A percentile compares a stretch with the other conserved stretches of the same genome.
These are phyloP conservation scores for Crocodylus rhombifer DNA, from an alignment of 2,797 vertebrate species.

Conservation along the genomic window DNA sequence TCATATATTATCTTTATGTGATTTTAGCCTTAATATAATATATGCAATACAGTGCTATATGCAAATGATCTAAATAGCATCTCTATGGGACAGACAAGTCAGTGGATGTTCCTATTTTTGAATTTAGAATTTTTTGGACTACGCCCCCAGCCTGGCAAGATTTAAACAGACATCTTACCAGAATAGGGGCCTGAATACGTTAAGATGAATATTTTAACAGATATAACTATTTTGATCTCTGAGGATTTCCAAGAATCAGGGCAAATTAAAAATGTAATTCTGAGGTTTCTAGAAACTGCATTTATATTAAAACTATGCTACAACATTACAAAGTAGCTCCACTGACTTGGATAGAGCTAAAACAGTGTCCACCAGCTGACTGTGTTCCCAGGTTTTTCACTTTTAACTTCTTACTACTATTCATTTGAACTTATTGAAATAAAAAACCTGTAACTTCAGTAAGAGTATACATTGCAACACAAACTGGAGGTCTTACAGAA, in stretches of 20 bases:
- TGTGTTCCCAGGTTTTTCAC: no score
- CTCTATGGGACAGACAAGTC: not conserved
- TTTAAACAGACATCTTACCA: conserved; percentile 4
- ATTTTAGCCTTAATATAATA: not conserved
- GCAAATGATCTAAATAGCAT: not conserved
- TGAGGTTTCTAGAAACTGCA: conserved; percentile 2
- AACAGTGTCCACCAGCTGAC: not conserved
- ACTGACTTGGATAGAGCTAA: not conserved
- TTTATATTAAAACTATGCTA: not conserved
- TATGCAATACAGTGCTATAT: not conserved
- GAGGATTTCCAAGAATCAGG: not conserved
- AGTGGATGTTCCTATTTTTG: not conserved
- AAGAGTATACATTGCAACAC: no score
- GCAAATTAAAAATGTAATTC: not conserved
- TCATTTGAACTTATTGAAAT: no score
- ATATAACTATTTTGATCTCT: not conserved
- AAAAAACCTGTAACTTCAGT: no score
- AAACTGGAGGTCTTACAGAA: not conserved
- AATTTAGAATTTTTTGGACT: not conserved
- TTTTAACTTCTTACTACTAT: no score
- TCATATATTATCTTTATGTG: not conserved
- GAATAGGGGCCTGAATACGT: not conserved
- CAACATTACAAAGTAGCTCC: not conserved
- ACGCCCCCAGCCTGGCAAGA: not conserved
- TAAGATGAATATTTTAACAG: not conserved